Evolutionary conservation across 2,888 invertebrate species (phyloP).

Genomic region (Leptarthrus brevirostris): DNA sequence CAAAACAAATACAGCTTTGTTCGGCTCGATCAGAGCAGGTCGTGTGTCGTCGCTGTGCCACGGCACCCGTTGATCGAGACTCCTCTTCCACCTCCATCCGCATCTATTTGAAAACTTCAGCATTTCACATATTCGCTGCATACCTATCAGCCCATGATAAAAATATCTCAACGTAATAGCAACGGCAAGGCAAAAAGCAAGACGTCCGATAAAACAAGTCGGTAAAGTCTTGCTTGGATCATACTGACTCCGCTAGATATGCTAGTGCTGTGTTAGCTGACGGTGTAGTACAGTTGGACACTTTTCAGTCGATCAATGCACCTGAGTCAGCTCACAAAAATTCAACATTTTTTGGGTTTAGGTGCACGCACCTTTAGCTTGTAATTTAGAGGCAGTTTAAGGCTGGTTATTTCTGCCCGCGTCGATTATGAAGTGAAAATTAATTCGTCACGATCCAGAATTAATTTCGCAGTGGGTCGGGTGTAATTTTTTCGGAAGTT

Average conservation of each 20-base stretch:
- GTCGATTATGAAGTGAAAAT: no score
- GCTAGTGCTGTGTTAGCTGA: no score
- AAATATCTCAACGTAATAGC: constrained; percentile 9
- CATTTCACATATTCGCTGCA: constrained; percentile 10
- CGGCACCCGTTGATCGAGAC: neutral
- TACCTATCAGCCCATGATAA: constrained; percentile 9
- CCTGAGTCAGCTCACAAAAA: constrained; percentile 19
- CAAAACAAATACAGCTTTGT: constrained; percentile 2
- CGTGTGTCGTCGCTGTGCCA: neutral
- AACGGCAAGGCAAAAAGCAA: no score
- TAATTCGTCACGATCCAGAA: no score
- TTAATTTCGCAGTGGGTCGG: no score
- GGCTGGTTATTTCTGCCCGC: no score
- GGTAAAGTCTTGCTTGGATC: neutral
- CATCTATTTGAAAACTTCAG: neutral
- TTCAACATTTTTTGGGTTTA: neutral
- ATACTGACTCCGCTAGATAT: neutral
- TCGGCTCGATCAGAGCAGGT: neutral
- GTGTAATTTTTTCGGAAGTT: no score
- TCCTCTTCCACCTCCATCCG: constrained; percentile 9
- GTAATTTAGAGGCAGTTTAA: no score
- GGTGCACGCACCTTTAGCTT: neutral
- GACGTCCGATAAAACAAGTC: neutral
- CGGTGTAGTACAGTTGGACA: no score
- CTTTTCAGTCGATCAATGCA: neutral